Conservation (phyloP, 2,888 invertebrate species). For the Latrodectus elegans region DNA sequence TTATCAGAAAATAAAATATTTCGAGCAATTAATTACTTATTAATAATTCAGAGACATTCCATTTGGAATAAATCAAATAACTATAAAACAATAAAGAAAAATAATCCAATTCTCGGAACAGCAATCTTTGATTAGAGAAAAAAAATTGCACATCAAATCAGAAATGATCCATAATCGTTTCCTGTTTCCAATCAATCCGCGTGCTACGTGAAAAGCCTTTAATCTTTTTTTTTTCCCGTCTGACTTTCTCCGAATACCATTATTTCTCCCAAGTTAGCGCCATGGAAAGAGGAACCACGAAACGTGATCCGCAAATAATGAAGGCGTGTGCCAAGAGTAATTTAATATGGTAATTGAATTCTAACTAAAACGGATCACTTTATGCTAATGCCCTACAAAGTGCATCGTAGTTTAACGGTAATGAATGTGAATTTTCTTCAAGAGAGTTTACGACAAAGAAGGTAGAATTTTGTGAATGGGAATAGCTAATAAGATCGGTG, state of each 20-base stretch:
- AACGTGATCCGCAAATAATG: conserved; percentile 39
- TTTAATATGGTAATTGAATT: conserved; percentile 63
- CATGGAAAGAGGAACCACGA: neutral
- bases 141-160: too few species aligned
- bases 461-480: conserved; percentile 27
- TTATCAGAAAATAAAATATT: too few species aligned
- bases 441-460: conserved; percentile 7
- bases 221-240: neutral
- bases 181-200: conserved; percentile 11
- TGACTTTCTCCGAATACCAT: conserved; percentile 4
- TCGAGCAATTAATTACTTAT: too few species aligned
- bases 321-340: conserved; percentile 14
- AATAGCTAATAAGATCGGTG: neutral
- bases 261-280: neutral
- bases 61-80: too few species aligned
- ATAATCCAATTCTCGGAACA: too few species aligned
- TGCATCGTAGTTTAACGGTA: conserved; percentile 14
- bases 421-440: conserved; percentile 34
- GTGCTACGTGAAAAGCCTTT: conserved; percentile 6
- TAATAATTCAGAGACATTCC: too few species aligned
- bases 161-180: too few species aligned
- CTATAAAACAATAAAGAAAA: too few species aligned
- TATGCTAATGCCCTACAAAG: conserved; percentile 39
- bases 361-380: conserved; percentile 31
- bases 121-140: too few species aligned